phyloP scores from a whole-genome alignment of 2,888 invertebrate species.

The Mayetiola destructor region DNA sequence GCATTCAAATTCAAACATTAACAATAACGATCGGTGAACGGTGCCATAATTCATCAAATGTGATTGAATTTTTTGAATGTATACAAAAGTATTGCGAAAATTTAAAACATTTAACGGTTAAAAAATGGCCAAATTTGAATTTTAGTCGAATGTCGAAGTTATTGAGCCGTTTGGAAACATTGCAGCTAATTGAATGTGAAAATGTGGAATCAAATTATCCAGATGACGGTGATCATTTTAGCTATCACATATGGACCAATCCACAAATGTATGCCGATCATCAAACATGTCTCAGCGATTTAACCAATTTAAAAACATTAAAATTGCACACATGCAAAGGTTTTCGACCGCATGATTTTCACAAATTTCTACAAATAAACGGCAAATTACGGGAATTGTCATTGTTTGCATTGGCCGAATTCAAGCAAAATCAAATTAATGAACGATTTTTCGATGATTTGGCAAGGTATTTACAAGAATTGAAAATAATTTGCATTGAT shows the following conservation, averaged over 20 bases:
- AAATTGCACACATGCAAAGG: not conserved
- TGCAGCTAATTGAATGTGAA: not conserved
- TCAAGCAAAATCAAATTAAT: not conserved
- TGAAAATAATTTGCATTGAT: not conserved
- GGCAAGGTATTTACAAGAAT: not conserved
- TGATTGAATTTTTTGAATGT: not conserved
- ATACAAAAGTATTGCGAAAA: not conserved
- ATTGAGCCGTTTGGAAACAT: slow-evolving; percentile 3
- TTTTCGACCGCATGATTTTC: not conserved
- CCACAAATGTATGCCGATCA: not conserved
- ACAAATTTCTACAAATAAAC: not conserved
- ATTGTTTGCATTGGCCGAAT: not conserved
- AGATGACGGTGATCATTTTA: not conserved
- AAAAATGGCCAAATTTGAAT: not conserved
- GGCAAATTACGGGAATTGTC: not conserved
- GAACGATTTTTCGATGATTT: not conserved
- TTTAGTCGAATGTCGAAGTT: not conserved
- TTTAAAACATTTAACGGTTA: not conserved
- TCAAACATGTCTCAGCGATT: not conserved
- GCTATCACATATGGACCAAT: not conserved
- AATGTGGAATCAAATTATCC: not conserved
- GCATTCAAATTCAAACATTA: not conserved
- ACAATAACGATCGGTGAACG: not conserved
- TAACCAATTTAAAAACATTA: not conserved
- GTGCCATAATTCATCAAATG: not conserved